Evolutionary conservation across 2,888 invertebrate genomes (phyloP), one percentile per base, ranked within the genome.

Genomic region (Crossocerus cetratus): DNA sequence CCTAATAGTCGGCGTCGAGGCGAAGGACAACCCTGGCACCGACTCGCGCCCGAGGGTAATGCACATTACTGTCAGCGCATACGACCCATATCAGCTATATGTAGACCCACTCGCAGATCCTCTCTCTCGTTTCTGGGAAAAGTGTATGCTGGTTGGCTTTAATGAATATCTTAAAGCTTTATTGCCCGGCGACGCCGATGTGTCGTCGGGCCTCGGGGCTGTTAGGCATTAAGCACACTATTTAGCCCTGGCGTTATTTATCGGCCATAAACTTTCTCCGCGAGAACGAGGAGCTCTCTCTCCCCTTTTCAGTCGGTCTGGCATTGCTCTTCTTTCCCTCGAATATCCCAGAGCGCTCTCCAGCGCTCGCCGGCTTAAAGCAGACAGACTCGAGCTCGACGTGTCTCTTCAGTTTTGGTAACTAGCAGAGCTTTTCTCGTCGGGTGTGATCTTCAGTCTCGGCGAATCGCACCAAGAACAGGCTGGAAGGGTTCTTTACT

Each of bases 21-120:
- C 32, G 59, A 78, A 49, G 72, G 62, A 44, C 76, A 20, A 57
- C 56, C 63, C 54, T 23, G 45, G 23, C n/a, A n/a, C 65, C 59
- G 55, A 56, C 65, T 55, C 55, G 53, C 59, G 67, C 54, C 65
- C 49, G 61, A 42, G 56, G 57, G 3, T 72, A 65, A 16, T 53
- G n/a, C 32, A 44, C 60, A 58, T 65, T 61, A 65, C 65, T 56
- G 60, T 53, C 56, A 55, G 44, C 42, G 57, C 43, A 22, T 49
- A 32, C 32, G 14, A 49, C 49, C 16, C 49, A 49, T n/a, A 49
- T 49, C 11, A 11, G 11, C 1, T 32, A 49, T n/a, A 49, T n/a
- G 14, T 49, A 3, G 14, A 49, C 49, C 13, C 16, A 3, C 49
- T 16, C 16, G 5, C 2, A 2, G 3, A 14, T 4, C 2, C 49